Percentiles rank a stretch among this genome's conserved stretches.
These are phyloP conservation scores for Cebidichthys violaceus DNA, from an alignment of 2,113 vertebrate species.

Conservation along the genomic window DNA sequence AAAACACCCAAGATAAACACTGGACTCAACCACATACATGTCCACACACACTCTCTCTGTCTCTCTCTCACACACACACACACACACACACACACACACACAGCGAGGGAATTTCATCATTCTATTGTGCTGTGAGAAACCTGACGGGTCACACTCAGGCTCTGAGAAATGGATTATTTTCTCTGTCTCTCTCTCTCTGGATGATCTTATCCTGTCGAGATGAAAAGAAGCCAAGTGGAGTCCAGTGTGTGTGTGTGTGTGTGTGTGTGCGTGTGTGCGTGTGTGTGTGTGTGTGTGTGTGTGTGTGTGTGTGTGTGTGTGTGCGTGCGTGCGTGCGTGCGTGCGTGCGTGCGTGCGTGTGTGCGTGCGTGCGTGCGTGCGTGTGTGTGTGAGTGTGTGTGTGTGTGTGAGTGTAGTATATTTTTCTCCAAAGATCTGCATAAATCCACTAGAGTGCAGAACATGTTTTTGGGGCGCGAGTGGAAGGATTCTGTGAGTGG, in stretches of 20 bases:
- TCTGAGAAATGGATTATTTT: constrained; percentile 72
- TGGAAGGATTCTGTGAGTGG: constrained; percentile 31
- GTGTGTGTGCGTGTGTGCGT: constrained; percentile 29
- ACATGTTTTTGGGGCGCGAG: neutral
- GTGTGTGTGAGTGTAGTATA: constrained; percentile 23
- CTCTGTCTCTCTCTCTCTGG: constrained; percentile 62
- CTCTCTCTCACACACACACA: constrained; percentile 3
- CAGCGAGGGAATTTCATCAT: constrained; percentile 77
- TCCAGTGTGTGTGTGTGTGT: constrained; percentile 49
- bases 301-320: constrained; percentile 38
- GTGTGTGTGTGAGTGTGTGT: constrained; percentile 39
- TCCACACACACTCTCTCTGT: constrained; percentile 26
- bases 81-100: neutral
- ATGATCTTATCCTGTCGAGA: constrained; percentile 70
- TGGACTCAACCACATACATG: constrained; percentile 27
- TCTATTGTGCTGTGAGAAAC: constrained; percentile 67
- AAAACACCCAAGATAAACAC: constrained; percentile 63
- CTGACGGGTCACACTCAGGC: constrained; percentile 46
- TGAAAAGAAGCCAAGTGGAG: constrained; percentile 60
- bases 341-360: constrained; percentile 29
- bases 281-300: constrained; percentile 44
- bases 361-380: constrained; percentile 43
- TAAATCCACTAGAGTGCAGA: constrained; percentile 31
- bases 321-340: constrained; percentile 49
- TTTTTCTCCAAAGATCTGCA: constrained; percentile 42